Conservation (phyloP, 2,888 invertebrate genomes). For the Drosophila incognita region DNA sequence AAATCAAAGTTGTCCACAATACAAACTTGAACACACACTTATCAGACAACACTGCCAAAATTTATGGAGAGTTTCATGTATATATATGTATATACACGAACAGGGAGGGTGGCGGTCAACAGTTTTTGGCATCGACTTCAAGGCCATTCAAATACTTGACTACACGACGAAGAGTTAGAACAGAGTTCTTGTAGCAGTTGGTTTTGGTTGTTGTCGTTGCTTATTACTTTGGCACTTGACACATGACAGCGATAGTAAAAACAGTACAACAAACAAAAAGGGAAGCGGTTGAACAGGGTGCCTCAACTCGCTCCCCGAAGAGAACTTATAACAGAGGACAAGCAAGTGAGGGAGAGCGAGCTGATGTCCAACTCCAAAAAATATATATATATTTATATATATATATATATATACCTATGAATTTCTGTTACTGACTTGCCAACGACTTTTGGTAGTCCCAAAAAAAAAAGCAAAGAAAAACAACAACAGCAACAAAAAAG, state of each 20-base stretch:
- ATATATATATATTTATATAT: background rate
- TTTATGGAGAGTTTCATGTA: background rate
- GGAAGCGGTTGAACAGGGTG: background rate
- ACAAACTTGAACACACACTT: slow-evolving; percentile 6
- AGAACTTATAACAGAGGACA: background rate
- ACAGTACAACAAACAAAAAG: slow-evolving; percentile 3
- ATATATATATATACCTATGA: background rate
- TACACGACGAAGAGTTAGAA: slow-evolving; percentile 13
- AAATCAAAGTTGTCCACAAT: slow-evolving; percentile 38
- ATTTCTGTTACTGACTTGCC: slow-evolving; percentile 49
- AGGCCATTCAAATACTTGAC: slow-evolving; percentile 35
- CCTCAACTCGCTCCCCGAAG: background rate
- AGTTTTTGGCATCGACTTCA: slow-evolving; percentile 28
- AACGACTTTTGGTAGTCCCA: slow-evolving; percentile 24
- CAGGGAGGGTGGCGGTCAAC: background rate
- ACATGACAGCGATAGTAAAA: slow-evolving; percentile 63
- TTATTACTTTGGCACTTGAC: slow-evolving; percentile 67
- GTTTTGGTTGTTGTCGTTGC: slow-evolving; percentile 40
- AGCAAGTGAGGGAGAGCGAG: background rate
- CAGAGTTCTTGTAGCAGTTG: slow-evolving; percentile 21
- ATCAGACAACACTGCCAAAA: slow-evolving; percentile 9
- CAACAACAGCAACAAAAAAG: slow-evolving; percentile 33
- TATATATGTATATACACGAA: background rate
- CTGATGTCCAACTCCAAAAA: slow-evolving; percentile 13
- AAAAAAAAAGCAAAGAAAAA: slow-evolving; percentile 6